Evolutionary conservation across 2,113 vertebrate species (phyloP).

Genomic region (Mastomys coucha): DNA sequence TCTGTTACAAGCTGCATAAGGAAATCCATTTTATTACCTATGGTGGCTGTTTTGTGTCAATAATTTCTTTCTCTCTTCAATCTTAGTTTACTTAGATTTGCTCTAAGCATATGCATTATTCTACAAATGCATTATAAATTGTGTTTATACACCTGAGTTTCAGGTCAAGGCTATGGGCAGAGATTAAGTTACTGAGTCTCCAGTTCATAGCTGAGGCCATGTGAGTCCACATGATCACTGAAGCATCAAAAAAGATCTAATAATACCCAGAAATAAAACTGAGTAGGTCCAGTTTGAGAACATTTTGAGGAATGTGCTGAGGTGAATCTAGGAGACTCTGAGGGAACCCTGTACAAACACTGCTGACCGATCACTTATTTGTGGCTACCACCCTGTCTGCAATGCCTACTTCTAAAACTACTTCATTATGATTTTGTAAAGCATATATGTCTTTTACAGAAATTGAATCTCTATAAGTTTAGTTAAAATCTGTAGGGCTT

Average conservation of each 20-base stretch:
- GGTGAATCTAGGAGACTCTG: not conserved
- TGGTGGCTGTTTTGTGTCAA: not conserved
- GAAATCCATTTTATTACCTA: constrained; percentile 24
- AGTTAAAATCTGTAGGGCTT: not conserved
- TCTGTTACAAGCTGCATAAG: not conserved
- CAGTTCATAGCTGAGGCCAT: not conserved
- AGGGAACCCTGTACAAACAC: not conserved
- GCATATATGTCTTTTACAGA: not conserved
- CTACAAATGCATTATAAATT: not conserved
- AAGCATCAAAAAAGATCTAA: not conserved
- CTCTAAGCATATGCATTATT: not conserved
- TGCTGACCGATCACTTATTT: not conserved
- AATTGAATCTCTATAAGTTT: constrained; percentile 9
- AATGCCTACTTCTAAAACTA: constrained; percentile 2
- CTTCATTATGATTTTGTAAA: not conserved
- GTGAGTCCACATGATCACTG: not conserved
- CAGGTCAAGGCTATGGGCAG: not conserved
- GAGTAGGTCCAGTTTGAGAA: not conserved
- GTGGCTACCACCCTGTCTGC: not conserved
- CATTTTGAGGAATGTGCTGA: not conserved
- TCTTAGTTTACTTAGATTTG: not conserved
- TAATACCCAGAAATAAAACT: not conserved
- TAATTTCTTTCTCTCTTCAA: not conserved
- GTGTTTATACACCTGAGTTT: not conserved
- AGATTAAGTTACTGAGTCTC: not conserved